phyloP scores from a whole-genome alignment of 92 coral and sea anemone genomes.

The Hydrozoanthus gracilis region DNA sequence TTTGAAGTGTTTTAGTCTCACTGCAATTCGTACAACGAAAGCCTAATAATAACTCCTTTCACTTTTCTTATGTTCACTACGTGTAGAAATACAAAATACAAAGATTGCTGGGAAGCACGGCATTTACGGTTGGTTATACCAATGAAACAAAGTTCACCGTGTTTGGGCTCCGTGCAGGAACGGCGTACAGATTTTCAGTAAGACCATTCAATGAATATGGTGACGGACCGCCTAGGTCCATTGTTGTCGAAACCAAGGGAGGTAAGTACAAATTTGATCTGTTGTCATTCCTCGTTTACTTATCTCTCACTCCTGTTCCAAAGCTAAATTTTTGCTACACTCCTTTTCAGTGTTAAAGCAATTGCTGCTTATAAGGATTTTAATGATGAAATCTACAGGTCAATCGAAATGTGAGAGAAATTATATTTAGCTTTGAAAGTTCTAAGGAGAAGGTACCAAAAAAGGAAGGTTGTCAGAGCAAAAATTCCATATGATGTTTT shows the following conservation, averaged over 20 bases:
- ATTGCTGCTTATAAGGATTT: no score
- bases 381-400: no score
- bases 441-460: no score
- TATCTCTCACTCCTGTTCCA: no score
- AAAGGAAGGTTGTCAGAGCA: no score
- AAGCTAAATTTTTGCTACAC: no score
- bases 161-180: conserved; percentile 48
- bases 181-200: conserved; percentile 55
- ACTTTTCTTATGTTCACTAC: conserved; percentile 3
- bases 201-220: conserved; percentile 66
- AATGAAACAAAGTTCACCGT: conserved; percentile 47
- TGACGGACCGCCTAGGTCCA: conserved; percentile 55
- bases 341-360: no score
- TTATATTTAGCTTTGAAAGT: no score
- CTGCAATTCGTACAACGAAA: neutral
- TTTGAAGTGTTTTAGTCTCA: neutral
- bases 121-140: conserved; percentile 6
- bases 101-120: neutral
- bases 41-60: neutral
- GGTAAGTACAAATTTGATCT: conserved; percentile 42
- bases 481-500: no score
- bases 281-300: no score
- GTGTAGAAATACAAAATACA: conserved; percentile 21
- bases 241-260: conserved; percentile 49
- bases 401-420: no score